Conservation (phyloP, 2,113 vertebrate species). For the Tachycineta bicolor region DNA sequence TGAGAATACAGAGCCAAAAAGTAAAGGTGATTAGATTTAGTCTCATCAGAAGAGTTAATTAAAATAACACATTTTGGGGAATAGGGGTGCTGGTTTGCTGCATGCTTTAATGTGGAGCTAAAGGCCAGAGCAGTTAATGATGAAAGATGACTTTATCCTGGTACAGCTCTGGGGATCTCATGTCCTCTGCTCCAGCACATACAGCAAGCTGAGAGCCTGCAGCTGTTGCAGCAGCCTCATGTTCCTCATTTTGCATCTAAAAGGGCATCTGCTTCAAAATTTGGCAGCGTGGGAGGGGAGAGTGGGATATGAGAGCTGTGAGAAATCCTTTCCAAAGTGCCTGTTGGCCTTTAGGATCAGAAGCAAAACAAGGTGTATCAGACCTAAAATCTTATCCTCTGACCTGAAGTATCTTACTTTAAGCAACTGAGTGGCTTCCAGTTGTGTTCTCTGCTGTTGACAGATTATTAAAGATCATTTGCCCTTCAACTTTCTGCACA, state of each 20-base stretch:
- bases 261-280: not conserved
- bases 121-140: not conserved
- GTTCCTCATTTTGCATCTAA: not conserved
- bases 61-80: not conserved
- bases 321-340: not conserved
- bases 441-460: not conserved
- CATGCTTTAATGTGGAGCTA: not conserved
- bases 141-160: not conserved
- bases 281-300: not conserved
- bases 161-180: not conserved
- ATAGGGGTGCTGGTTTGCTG: not conserved
- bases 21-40: not conserved
- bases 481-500: not conserved
- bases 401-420: not conserved
- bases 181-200: not conserved
- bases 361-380: not conserved
- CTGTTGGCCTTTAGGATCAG: not conserved
- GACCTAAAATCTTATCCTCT: not conserved
- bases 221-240: not conserved
- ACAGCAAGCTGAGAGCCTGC: not conserved
- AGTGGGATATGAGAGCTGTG: not conserved
- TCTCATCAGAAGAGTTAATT: not conserved
- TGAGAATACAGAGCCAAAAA: not conserved
- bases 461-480: not conserved
- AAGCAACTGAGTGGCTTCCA: not conserved